Conservation (phyloP, 2,888 invertebrate genomes). For the Ophion ellenae region DNA sequence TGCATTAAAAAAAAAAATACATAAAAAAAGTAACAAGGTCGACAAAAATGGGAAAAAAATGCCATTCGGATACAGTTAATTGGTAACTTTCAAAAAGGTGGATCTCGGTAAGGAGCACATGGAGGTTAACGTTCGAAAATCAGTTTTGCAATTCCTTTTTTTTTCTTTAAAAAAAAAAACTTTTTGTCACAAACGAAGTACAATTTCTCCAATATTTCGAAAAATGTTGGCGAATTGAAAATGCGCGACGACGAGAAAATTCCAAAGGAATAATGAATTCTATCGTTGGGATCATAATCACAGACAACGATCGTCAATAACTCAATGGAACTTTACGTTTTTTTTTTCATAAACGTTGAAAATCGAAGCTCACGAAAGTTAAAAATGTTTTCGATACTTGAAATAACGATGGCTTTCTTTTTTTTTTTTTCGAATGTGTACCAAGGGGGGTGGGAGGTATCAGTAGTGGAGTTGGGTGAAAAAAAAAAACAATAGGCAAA, state of each 20-base stretch:
- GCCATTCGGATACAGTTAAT: slow-evolving; percentile 74
- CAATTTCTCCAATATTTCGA: too few relatives aligned
- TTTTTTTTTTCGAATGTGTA: neutral
- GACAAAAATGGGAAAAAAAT: slow-evolving; percentile 55
- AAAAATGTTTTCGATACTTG: neutral
- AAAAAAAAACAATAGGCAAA: slow-evolving; percentile 4
- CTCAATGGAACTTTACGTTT: too few relatives aligned
- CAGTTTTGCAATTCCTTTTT: neutral
- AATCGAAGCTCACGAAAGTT: too few relatives aligned
- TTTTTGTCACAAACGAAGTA: too few relatives aligned
- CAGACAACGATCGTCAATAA: too few relatives aligned
- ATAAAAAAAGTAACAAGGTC: neutral
- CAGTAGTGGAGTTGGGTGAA: too few relatives aligned
- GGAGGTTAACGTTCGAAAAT: neutral
- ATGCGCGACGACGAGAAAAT: too few relatives aligned
- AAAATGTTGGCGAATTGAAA: too few relatives aligned
- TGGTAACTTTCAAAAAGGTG: slow-evolving; percentile 61
- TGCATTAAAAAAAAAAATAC: slow-evolving; percentile 71
- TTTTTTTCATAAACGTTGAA: too few relatives aligned
- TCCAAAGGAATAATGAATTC: too few relatives aligned
- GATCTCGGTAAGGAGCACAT: slow-evolving; percentile 10
- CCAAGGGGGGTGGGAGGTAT: too few relatives aligned
- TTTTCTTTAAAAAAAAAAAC: neutral
- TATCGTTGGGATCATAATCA: too few relatives aligned
- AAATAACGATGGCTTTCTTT: neutral